These are phyloP conservation scores for Bujurquina vittata DNA, from an alignment of 2,113 vertebrate species.

Conservation along the genomic window DNA sequence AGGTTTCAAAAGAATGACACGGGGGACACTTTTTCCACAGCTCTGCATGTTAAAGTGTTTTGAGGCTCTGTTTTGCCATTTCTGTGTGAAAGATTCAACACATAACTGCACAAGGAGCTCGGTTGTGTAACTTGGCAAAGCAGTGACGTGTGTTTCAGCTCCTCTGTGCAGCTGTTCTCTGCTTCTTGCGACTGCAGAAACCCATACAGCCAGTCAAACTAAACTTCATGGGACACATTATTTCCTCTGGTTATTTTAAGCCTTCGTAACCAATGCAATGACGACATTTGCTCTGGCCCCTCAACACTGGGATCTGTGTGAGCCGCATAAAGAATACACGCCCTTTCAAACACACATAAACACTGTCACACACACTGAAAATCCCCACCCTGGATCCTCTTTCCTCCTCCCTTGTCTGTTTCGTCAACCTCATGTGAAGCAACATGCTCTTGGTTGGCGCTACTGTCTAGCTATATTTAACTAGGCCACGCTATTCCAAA, in stretches of 20 bases:
- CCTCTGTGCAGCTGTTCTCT: constrained; percentile 37
- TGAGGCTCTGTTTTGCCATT: constrained; percentile 1
- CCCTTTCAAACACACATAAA: constrained; percentile 15
- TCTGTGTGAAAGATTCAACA: constrained; percentile 26
- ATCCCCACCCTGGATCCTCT: constrained; percentile 17
- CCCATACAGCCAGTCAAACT: constrained; percentile 29
- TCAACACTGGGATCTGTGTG: constrained; percentile 67
- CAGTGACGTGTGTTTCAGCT: constrained; percentile 28
- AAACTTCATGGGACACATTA: constrained; percentile 53
- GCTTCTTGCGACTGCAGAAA: constrained; percentile 31
- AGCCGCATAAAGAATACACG: constrained; percentile 32
- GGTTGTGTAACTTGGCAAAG: constrained; percentile 22
- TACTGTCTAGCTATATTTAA: constrained; percentile 65
- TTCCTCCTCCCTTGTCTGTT: constrained; percentile 8
- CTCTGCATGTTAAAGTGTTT: not conserved
- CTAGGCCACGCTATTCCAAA: constrained; percentile 43
- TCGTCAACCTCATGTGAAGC: constrained; percentile 53
- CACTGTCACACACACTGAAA: not conserved
- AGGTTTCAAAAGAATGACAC: not conserved
- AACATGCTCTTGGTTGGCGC: constrained; percentile 41
- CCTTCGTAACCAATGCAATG: constrained; percentile 44
- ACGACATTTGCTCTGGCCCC: constrained; percentile 52
- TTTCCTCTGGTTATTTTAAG: constrained; percentile 75
- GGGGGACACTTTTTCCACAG: not conserved
- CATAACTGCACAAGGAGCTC: constrained; percentile 39